Evolutionary conservation across 2,797 vertebrate species (phyloP), one percentile per base, ranked within the genome.

Genomic region (Xenops minutus): DNA sequence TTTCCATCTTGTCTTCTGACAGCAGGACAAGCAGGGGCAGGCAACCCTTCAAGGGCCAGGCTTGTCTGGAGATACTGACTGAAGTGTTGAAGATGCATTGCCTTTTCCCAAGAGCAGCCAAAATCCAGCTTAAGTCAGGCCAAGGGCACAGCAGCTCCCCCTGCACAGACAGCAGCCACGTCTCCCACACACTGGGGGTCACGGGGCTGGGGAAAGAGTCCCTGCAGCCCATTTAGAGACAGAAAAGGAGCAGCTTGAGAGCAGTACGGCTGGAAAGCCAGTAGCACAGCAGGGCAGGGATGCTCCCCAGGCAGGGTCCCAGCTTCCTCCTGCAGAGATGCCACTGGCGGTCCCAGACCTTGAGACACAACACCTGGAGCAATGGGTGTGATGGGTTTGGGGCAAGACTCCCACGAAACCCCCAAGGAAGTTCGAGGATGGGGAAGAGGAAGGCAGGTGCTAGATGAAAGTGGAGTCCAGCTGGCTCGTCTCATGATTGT

Each of bases 401-500:
- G 54, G 58, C 39, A 77, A 46, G 27, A 91, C 44, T 39, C 59
- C 56, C 58, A 46, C 1, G 0, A 84, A 81, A 41, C 4, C 18
- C 48, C 27, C 0, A 0, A 16, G 32, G 39, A 88, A 86, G 52
- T 79, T 76, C 4, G 2, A 67, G 64, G 17, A 46, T 4, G 1
- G 41, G 32, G 55, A 23, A 23, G 20, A 6, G 49, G 30, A 20
- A 67, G 39, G 29, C 8, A 14, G 12, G 14, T 2, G 1, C 98
- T 98, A 99, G 97, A 99, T 99, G 97, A 99, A 99, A 66, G 99
- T 99, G 88, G 99, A 99, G 94, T 99, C 99, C 97, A 99, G 97
- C 74, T 98, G 97, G 96, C 98, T 99, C 3, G 92, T 96, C 21
- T 99, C 99, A 4, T 98, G 98, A 48, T 97, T 95, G 69, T 89